Percentiles rank a stretch among this genome's conserved stretches.
These are phyloP conservation scores for Oligia latruncula DNA, from an alignment of 2,888 invertebrate species.

Conservation along the genomic window DNA sequence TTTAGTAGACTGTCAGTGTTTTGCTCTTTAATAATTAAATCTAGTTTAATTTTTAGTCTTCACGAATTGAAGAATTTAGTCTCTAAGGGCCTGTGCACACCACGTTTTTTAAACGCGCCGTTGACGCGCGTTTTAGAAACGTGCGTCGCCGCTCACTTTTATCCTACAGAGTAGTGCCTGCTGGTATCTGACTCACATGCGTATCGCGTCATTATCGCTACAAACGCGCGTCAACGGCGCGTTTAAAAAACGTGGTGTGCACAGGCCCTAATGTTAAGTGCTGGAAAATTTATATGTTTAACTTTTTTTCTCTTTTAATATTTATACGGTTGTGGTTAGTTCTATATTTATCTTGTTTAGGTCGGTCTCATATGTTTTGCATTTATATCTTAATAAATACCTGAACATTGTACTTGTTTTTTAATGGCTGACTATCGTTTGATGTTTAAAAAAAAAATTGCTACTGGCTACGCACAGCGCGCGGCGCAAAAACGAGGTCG, in stretches of 20 bases:
- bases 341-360: not conserved
- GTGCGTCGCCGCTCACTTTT: no score
- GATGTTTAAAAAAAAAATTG: not conserved
- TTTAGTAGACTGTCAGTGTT: not conserved
- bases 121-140: no score
- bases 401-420: not conserved
- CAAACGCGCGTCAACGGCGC: no score
- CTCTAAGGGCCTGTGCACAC: no score
- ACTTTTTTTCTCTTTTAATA: not conserved
- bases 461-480: not conserved
- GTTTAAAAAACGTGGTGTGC: no score
- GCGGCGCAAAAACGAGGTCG: not conserved
- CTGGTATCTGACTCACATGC: no score
- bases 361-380: not conserved
- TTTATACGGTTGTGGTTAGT: not conserved
- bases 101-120: no score
- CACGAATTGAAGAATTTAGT: not conserved
- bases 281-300: not conserved
- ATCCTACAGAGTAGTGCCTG: no score
- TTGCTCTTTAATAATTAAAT: not conserved
- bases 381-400: slow-evolving; percentile 2
- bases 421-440: not conserved
- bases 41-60: not conserved
- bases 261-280: not conserved
- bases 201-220: no score